Base-by-base conservation (phyloP, 2,888 invertebrate species). In the Sesia apiformis region DNA sequence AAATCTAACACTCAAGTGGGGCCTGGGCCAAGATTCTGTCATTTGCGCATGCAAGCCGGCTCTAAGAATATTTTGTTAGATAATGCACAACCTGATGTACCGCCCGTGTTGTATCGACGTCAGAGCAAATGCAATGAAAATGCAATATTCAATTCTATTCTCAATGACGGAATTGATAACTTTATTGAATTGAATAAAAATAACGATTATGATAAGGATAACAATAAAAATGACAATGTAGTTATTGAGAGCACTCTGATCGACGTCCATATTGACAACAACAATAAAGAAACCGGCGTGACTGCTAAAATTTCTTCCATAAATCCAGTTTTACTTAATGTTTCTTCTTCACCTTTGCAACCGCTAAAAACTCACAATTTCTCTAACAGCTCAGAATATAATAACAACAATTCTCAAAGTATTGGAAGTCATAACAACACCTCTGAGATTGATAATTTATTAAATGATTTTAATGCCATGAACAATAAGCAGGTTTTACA, bases 21-120 rank as follows among this genome's bases (percentile, higher is more conserved):
- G 3, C 90, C 90, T 6, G 95, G 95, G 1, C 94, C 95, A 2
- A 90, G 95, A 59, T 93, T 94, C 65, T 95, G 95, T 68, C 93
- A 95, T 53, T 90, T 95, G 70, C 90, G 94, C 43, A 91, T 95
- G 66, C 95, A 95, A 67, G 93, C 93, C 4, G 95, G 94, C 4
- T 94, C 94, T 6, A 95, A 94, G 71, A 96, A 95, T 74, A 94
- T 96, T 66, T 82, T 96, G 4, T 83, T 96, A 39, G 95, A 95
- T 76, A 95, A 95, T 66, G 93, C 94, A 41, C 94, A 94, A 63
- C 92, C 93, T 51, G 91, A 91, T 60, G 91, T 93, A 40, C 92
- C 94, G 7, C 95, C 95, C 0, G 92, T 95, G 41, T 82, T 95
- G 49, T 95, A 95, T 65, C 93, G 93, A 58, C 85, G 92, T 5